phyloP scores from a whole-genome alignment of 1,140 invertebrate genomes.

The Zaprionus inermis region DNA sequence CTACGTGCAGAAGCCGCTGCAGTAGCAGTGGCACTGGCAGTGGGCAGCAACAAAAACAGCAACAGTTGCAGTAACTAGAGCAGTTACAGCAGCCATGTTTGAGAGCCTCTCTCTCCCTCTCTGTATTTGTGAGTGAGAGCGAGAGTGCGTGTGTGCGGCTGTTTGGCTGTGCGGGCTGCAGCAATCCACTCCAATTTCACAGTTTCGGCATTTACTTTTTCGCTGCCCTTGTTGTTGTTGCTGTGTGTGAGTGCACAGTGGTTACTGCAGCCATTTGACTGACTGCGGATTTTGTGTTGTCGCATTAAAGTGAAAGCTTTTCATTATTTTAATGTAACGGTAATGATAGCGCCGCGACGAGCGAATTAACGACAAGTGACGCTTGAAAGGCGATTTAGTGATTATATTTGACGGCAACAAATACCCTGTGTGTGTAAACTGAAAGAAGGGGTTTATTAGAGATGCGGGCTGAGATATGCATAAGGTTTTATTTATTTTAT shows the following conservation, averaged over 20 bases:
- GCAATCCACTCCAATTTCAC: conserved; percentile 24
- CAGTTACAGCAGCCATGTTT: conserved; percentile 4
- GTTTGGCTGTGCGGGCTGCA: conserved; percentile 6
- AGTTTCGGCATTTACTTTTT: conserved; percentile 31
- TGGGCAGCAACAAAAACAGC: conserved; percentile 16
- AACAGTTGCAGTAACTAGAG: conserved; percentile 12
- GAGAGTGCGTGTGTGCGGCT: neutral
- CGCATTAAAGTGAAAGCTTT: conserved; percentile 50
- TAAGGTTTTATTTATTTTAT: too few species aligned
- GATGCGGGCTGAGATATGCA: conserved; percentile 13
- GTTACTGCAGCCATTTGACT: conserved; percentile 36
- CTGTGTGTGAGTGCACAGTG: conserved; percentile 28
- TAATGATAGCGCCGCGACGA: conserved; percentile 29
- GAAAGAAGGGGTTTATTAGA: conserved; percentile 9
- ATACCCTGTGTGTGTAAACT: neutral
- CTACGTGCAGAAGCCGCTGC: conserved; percentile 32
- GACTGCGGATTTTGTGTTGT: conserved; percentile 29
- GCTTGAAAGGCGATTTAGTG: conserved; percentile 20
- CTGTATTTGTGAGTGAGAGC: neutral
- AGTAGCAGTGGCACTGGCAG: conserved; percentile 17
- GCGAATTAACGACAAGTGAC: conserved; percentile 10
- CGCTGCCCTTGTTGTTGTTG: neutral
- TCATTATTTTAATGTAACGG: conserved; percentile 50
- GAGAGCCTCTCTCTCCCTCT: neutral
- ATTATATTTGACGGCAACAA: conserved; percentile 8